A percentile compares a stretch with the other conserved stretches of the same genome.
These are phyloP conservation scores for Tauraco hartlaubi DNA, from an alignment of 2,797 vertebrate species.

Conservation along the genomic window DNA sequence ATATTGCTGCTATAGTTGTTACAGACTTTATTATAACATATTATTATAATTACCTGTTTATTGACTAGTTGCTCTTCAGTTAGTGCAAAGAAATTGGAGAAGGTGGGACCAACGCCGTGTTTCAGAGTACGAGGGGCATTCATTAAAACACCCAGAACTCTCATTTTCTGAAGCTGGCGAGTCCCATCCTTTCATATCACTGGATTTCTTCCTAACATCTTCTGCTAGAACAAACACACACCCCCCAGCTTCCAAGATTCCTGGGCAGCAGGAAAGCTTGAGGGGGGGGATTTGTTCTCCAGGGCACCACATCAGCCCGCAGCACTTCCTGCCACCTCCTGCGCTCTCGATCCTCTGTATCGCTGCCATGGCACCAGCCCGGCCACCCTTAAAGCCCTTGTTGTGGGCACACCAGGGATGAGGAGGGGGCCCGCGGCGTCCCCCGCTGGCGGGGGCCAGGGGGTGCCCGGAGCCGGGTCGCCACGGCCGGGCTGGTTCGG, in stretches of 20 bases:
- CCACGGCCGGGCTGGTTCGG: not conserved
- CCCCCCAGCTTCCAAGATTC: not conserved
- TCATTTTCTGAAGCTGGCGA: not conserved
- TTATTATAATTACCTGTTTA: not conserved
- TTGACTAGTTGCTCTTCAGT: not conserved
- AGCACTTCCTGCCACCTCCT: not conserved
- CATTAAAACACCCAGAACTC: not conserved
- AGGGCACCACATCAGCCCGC: not conserved
- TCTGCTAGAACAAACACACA: not conserved
- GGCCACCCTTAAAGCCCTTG: rapidly evolving
- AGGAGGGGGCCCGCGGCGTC: rapidly evolving
- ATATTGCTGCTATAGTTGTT: not conserved
- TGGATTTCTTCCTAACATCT: not conserved
- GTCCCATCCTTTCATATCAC: not conserved
- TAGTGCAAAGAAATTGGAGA: not conserved
- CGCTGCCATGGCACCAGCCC: not conserved
- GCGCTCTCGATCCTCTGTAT: rapidly evolving
- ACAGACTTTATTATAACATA: not conserved
- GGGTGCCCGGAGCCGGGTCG: rapidly evolving
- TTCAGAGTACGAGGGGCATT: not conserved
- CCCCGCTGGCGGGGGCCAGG: rapidly evolving
- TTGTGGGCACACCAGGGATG: rapidly evolving
- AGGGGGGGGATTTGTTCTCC: not conserved
- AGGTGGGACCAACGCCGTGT: not conserved
- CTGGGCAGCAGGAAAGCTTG: not conserved